phyloP scores from a whole-genome alignment of 2,888 invertebrate genomes.

The Elegia similella region DNA sequence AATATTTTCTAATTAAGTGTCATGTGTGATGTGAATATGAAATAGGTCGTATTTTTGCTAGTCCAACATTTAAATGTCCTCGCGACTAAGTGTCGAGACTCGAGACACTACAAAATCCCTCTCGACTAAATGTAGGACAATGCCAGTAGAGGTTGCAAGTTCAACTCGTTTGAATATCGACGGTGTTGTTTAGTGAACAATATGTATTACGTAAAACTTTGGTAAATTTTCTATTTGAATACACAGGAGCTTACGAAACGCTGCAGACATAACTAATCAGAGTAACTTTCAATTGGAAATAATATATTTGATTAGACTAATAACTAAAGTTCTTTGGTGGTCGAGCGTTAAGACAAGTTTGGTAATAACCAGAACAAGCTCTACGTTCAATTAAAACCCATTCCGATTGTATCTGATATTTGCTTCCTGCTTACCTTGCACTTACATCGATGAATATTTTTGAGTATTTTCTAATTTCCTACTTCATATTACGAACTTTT shows the following conservation, averaged over 20 bases:
- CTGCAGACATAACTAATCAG: background rate
- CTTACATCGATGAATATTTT: background rate
- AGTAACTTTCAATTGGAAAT: constrained; percentile 1
- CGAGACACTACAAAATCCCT: constrained; percentile 49
- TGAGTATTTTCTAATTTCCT: background rate
- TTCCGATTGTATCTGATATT: constrained; percentile 5
- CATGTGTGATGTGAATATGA: background rate
- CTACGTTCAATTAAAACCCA: background rate
- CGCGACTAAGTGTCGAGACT: constrained; percentile 26
- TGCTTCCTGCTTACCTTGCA: constrained; percentile 21
- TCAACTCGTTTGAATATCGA: constrained; percentile 32
- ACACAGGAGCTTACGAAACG: constrained; percentile 10
- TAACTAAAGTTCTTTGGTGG: background rate
- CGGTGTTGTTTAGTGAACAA: constrained; percentile 26
- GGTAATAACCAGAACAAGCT: constrained; percentile 7
- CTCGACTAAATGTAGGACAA: constrained; percentile 62
- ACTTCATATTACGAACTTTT: background rate
- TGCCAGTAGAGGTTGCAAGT: constrained; percentile 46
- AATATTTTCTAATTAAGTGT: background rate
- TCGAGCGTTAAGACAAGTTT: background rate
- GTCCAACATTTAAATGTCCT: constrained; percentile 14
- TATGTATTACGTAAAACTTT: constrained; percentile 18
- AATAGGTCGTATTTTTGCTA: constrained; percentile 1
- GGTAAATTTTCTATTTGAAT: constrained; percentile 7
- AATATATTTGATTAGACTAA: background rate